Percentiles rank a stretch among this genome's conserved stretches.
phyloP scores from a whole-genome alignment of 2,113 vertebrate genomes.

The Xiphias gladius region DNA sequence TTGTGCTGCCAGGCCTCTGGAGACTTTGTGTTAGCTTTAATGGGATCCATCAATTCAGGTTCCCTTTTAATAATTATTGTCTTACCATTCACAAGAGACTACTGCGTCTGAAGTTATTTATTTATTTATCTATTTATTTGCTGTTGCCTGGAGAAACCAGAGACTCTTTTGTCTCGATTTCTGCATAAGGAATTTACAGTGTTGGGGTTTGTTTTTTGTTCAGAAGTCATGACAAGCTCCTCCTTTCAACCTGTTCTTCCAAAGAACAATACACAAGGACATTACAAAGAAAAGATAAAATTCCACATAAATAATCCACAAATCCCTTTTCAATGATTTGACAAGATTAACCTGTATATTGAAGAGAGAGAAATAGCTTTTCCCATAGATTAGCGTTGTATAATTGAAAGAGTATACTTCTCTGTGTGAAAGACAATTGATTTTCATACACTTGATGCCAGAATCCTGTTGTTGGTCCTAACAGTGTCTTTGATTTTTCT shows the following conservation, averaged over 20 bases:
- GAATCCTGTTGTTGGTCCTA: conserved; percentile 69
- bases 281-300: conserved; percentile 60
- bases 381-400: conserved; percentile 63
- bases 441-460: conserved; percentile 75
- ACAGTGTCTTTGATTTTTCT: conserved; percentile 78
- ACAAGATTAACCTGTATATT: conserved; percentile 75
- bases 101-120: conserved; percentile 41
- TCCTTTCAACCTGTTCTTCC: conserved; percentile 66
- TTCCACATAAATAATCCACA: conserved; percentile 62
- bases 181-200: conserved; percentile 57
- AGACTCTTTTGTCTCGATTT: conserved; percentile 54
- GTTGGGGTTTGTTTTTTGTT: conserved; percentile 51
- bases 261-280: conserved; percentile 60
- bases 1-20: conserved; percentile 80
- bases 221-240: conserved; percentile 70
- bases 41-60: conserved; percentile 81
- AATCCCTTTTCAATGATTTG: conserved; percentile 70
- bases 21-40: conserved; percentile 82
- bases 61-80: conserved; percentile 85
- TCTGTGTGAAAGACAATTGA: conserved; percentile 72
- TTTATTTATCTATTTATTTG: conserved; percentile 26
- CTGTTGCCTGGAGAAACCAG: conserved; percentile 57
- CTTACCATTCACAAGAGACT: conserved; percentile 71
- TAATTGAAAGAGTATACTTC: conserved; percentile 70
- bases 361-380: conserved; percentile 45